Evolutionary conservation across 2,797 vertebrate genomes (phyloP).

Genomic region (Lateolabrax maculatus): DNA sequence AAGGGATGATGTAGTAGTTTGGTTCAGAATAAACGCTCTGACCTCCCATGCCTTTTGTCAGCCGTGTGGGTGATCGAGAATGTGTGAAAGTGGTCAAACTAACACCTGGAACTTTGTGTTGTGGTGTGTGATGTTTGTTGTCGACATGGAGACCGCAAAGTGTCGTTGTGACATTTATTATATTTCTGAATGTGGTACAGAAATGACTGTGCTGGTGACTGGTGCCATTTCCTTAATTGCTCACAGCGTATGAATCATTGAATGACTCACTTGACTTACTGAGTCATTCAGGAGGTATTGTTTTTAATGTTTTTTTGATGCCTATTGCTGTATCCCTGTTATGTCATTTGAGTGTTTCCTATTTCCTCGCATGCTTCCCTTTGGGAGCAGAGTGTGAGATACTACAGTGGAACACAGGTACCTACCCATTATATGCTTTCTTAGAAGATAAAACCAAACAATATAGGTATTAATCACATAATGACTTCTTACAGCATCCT

Average conservation of each 20-base stretch:
- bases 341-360: slow-evolving; percentile 57
- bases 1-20: slow-evolving; percentile 26
- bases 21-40: slow-evolving; percentile 47
- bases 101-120: background rate
- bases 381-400: slow-evolving; percentile 82
- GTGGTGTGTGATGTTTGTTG: slow-evolving; percentile 29
- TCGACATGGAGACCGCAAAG: slow-evolving; percentile 26
- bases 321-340: slow-evolving; percentile 28
- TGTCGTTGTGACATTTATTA: slow-evolving; percentile 13
- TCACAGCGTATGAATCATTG: slow-evolving; percentile 38
- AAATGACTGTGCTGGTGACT: slow-evolving; percentile 29
- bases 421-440: slow-evolving; percentile 23
- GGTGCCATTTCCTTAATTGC: slow-evolving; percentile 43
- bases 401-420: slow-evolving; percentile 82
- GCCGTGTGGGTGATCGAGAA: slow-evolving; percentile 16
- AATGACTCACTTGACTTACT: slow-evolving; percentile 32
- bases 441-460: slow-evolving; percentile 11
- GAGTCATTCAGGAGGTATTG: slow-evolving; percentile 26
- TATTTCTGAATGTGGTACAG: slow-evolving; percentile 2
- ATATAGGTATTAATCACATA: background rate
- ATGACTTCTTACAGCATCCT: background rate
- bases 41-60: slow-evolving; percentile 32
- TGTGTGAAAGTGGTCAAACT: slow-evolving; percentile 17
- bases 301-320: slow-evolving; percentile 24
- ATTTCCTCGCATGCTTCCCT: slow-evolving; percentile 71